These are phyloP conservation scores for Pipistrellus kuhlii DNA, from an alignment of 2,797 vertebrate species.

Conservation along the genomic window DNA sequence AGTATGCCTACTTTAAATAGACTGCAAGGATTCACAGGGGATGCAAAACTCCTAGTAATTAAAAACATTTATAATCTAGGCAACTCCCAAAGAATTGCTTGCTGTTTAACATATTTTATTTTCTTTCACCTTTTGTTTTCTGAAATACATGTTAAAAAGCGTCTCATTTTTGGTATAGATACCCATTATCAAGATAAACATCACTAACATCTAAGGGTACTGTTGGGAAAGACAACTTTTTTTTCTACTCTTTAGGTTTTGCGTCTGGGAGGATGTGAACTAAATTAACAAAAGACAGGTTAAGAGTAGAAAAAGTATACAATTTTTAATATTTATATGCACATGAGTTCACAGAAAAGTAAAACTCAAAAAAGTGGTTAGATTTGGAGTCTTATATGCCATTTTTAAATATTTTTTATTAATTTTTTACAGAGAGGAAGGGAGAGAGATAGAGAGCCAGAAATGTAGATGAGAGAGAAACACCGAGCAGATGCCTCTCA, in stretches of 20 bases:
- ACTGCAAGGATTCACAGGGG: neutral
- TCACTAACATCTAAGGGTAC: neutral
- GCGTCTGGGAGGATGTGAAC: neutral
- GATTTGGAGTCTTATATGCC: neutral
- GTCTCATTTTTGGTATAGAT: neutral
- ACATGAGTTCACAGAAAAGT: neutral
- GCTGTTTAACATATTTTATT: neutral
- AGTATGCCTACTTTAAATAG: neutral
- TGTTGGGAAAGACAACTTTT: neutral
- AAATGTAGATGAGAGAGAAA: too few species aligned
- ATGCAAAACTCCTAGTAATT: neutral
- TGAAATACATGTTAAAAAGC: neutral
- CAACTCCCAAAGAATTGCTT: neutral
- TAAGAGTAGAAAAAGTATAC: neutral
- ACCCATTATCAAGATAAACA: neutral
- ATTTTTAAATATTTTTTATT: neutral
- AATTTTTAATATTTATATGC: neutral
- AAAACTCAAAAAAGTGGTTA: neutral
- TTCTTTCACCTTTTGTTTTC: neutral
- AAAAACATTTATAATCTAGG: neutral
- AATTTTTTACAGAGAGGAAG: too few species aligned
- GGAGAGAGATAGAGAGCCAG: too few species aligned
- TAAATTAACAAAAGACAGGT: neutral
- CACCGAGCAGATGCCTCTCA: too few species aligned
- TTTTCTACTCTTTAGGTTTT: neutral